These are phyloP conservation scores for Oenanthe oenanthe DNA, from an alignment of 2,113 vertebrate genomes.

Conservation along the genomic window DNA sequence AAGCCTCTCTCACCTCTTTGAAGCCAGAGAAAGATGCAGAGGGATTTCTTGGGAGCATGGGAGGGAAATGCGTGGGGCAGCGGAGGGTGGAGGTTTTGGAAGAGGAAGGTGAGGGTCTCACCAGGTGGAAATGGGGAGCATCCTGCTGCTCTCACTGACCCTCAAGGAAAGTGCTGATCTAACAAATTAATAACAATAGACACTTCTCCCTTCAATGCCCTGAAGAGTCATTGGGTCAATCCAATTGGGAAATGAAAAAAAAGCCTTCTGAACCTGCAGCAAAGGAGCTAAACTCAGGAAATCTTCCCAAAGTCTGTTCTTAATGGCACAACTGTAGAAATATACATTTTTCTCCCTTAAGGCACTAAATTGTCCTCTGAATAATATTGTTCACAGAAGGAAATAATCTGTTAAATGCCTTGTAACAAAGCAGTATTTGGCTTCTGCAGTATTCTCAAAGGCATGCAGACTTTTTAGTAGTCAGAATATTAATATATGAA, in stretches of 20 bases:
- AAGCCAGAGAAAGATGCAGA: background rate
- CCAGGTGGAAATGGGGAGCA: background rate
- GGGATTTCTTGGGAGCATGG: background rate
- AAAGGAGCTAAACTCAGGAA: background rate
- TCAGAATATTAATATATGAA: slow-evolving; percentile 5
- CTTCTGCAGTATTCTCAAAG: background rate
- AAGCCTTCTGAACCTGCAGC: background rate
- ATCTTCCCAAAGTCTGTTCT: slow-evolving; percentile 10
- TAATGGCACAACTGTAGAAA: slow-evolving; percentile 19
- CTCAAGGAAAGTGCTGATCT: background rate
- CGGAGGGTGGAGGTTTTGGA: background rate
- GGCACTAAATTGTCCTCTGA: slow-evolving; percentile 9
- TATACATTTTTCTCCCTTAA: background rate
- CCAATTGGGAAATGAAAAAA: background rate
- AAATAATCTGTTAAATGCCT: slow-evolving; percentile 25
- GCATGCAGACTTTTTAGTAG: background rate
- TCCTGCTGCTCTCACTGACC: background rate
- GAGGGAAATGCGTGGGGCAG: fast-evolving
- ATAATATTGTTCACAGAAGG: slow-evolving; percentile 12
- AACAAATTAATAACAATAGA: background rate
- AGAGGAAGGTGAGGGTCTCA: background rate
- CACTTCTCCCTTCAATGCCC: background rate
- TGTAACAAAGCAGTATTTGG: background rate
- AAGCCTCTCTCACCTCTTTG: background rate
- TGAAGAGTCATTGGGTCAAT: background rate